Evolutionary conservation across 2,888 invertebrate genomes (phyloP).

Genomic region (Leptinotarsa peninsularis): DNA sequence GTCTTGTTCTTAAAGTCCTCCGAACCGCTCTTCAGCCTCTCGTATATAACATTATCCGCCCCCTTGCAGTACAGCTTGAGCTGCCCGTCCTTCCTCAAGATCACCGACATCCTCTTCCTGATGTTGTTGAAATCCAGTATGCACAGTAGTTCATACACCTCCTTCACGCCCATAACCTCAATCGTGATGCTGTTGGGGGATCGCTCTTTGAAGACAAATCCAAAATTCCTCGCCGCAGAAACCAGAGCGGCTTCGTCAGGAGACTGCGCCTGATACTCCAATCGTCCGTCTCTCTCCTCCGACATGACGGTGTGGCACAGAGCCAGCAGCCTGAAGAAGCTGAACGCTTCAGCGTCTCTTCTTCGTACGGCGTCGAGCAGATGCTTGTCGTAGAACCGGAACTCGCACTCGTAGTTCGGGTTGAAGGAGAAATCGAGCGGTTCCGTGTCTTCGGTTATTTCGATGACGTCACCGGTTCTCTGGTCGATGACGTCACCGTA

Average conservation of each 20-base stretch:
- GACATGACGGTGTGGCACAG: slow-evolving; percentile 99
- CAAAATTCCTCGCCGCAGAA: slow-evolving; percentile 97
- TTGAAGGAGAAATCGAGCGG: slow-evolving; percentile 95
- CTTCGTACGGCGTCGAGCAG: slow-evolving; percentile 85
- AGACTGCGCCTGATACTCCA: slow-evolving; percentile 86
- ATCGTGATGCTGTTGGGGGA: slow-evolving; percentile 94
- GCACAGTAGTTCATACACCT: slow-evolving; percentile 94
- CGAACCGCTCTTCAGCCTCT: slow-evolving; percentile 84
- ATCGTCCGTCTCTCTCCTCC: slow-evolving; percentile 80
- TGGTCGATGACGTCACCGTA: slow-evolving; percentile 94
- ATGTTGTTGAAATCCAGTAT: slow-evolving; percentile 99
- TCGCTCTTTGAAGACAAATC: slow-evolving; percentile 95
- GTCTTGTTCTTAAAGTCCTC: slow-evolving; percentile 84
- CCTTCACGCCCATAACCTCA: slow-evolving; percentile 84
- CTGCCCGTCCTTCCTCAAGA: slow-evolving; percentile 84
- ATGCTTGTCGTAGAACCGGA: slow-evolving; percentile 92
- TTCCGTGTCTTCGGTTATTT: slow-evolving; percentile 83
- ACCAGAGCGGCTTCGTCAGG: slow-evolving; percentile 98
- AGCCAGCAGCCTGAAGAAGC: slow-evolving; percentile 89
- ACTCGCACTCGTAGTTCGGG: slow-evolving; percentile 89
- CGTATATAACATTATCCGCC: slow-evolving; percentile 98
- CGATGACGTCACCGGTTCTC: slow-evolving; percentile 86
- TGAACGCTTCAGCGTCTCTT: slow-evolving; percentile 81
- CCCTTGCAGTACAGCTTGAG: slow-evolving; percentile 96
- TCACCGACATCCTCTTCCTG: slow-evolving; percentile 98